Base-by-base conservation (phyloP, 1,140 invertebrate species). In the Dreissena polymorpha region DNA sequence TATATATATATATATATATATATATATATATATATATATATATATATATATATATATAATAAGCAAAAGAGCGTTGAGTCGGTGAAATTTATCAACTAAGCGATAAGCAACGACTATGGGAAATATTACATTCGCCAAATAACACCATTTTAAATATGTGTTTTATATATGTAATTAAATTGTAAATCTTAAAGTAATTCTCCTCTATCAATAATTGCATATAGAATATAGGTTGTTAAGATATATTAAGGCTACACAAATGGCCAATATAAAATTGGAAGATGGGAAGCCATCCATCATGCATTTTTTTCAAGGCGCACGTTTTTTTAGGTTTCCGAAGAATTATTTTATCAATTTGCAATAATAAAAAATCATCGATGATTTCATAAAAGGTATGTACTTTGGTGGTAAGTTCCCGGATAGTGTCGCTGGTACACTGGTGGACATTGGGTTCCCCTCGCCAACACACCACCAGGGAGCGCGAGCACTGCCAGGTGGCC, bases 1-100 rank as follows among this genome's bases (percentile, higher is more conserved):
- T 55, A 55, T 55, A 55, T 55, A 55, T 55, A 55, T 55, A 55
- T 55, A 55, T 55, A 55, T 55, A 55, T 55, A 55, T 55, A 55
- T 55, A 55, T 55, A 55, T 55, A 55, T 55, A 55, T 55, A 55
- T 55, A 55, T 55, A 55, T 55, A 55, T 55, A 55, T 55, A 55
- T 55, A 55, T 55, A 16, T 51, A 50, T n/a, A 72, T 50, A n/a
- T 50, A 55, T 13, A 70, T 2, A n/a, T 0, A 16, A n/a, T 70
- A 18, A 27, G n/a, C 25, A 2, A 13, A 27, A 18, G n/a, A 16
- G 25, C 25, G 2, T 23, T 2, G 10, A 14, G 1, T 16, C 25
- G n/a, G 13, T 29, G 12, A 39, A 39, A 5, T 39, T 2, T 39
- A 8, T 39, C 2, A 39, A 39, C 39, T 39, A 39, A 5, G 39